phyloP scores from a whole-genome alignment of 2,797 vertebrate genomes.

The Myotis pilosus region DNA sequence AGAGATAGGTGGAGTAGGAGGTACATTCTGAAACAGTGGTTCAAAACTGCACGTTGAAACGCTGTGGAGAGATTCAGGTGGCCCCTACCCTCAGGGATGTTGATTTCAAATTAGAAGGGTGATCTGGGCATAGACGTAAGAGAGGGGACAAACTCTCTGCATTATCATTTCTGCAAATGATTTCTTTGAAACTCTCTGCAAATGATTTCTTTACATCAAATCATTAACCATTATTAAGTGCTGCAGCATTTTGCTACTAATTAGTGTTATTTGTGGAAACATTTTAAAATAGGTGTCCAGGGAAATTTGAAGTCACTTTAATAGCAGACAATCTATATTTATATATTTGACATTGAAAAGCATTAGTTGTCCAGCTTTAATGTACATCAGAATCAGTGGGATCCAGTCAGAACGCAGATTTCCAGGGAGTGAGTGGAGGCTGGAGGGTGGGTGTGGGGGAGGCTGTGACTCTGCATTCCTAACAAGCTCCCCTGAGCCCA shows the following conservation, averaged over 20 bases:
- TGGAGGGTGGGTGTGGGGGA: background rate
- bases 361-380: background rate
- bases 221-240: background rate
- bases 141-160: background rate
- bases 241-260: background rate
- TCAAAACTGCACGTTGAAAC: background rate
- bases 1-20: background rate
- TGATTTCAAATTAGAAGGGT: background rate
- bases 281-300: background rate
- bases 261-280: background rate
- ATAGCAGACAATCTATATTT: background rate
- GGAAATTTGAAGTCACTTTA: background rate
- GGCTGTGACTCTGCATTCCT: background rate
- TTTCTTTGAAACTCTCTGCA: background rate
- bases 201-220: background rate
- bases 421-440: background rate
- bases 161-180: background rate
- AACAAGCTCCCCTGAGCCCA: background rate
- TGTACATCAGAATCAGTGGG: background rate
- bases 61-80: background rate
- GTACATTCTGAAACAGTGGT: background rate
- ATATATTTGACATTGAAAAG: background rate
- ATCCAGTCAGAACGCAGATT: background rate
- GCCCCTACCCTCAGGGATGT: background rate
- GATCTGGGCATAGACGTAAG: background rate